Conservation (phyloP, 2,888 invertebrate genomes). For the Tetragonisca angustula region DNA sequence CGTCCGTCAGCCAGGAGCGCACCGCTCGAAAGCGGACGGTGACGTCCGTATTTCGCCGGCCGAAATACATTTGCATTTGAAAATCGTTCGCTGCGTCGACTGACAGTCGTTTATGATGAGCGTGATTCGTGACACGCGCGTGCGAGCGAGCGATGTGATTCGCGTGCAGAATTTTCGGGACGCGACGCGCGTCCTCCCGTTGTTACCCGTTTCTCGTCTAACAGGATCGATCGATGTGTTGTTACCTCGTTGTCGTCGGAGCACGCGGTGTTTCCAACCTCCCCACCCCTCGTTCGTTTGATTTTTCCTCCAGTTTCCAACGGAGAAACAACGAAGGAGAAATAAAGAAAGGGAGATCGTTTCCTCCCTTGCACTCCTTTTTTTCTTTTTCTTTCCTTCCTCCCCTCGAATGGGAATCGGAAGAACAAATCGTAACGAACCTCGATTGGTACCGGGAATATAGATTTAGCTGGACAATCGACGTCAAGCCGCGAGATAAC, state of each 20-base stretch:
- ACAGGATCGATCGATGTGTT: constrained; percentile 6
- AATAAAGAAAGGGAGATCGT: not conserved
- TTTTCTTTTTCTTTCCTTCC: not conserved
- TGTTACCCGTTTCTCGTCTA: constrained; percentile 1
- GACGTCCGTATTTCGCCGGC: constrained; percentile 48
- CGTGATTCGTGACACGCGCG: constrained; percentile 56
- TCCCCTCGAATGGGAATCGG: not conserved
- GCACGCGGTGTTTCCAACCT: too few relatives aligned
- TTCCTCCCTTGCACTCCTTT: not conserved
- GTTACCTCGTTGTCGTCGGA: not conserved
- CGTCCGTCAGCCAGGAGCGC: constrained; percentile 58
- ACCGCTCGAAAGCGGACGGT: constrained; percentile 48
- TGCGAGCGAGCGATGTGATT: constrained; percentile 54
- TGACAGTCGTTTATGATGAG: constrained; percentile 59
- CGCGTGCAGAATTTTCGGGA: constrained; percentile 60
- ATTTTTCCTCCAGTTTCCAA: not conserved
- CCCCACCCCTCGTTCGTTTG: not conserved
- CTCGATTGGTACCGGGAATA: constrained; percentile 11
- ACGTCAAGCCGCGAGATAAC: constrained; percentile 11
- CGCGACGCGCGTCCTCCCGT: constrained; percentile 22
- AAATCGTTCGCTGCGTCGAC: constrained; percentile 52
- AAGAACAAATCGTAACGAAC: constrained; percentile 1
- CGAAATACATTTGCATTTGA: constrained; percentile 68
- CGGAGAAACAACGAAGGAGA: not conserved
- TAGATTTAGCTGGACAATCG: not conserved